Evolutionary conservation across 92 coral and sea anemone species (phyloP), one percentile per base, ranked within the genome.

Genomic region (Paramuricea clavata): DNA sequence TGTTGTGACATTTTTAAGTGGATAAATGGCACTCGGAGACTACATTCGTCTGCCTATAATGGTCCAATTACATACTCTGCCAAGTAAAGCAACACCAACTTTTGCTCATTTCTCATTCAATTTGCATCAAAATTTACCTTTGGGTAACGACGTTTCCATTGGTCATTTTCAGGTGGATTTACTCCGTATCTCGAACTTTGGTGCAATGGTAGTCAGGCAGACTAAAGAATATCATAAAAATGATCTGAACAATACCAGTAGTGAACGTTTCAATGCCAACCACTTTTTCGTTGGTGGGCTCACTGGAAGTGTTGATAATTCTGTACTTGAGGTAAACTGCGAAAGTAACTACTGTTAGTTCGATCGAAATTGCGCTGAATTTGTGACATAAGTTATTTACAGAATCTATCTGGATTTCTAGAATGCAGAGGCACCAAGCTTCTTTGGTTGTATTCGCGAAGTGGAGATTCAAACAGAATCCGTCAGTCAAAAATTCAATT

Each of bases 221-320:
- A 93, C 89, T n/a, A 90, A 87, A 31, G 99, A 96, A 82, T 97
- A 97, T 85, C 88, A 76, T 2, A 97, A 92, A 44, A 31, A 73
- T 21, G 78, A 74, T 16, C 19, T 2, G 8, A 89, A 89, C 0
- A 82, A 69, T 1, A 32, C 25, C 0, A 50, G 5, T 1, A 35
- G 67, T n/a, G 49, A 67, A 17, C 54, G 83, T 0, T 87, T 96
- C 72, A 44, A 85, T 17, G 85, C 94, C 59, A 94, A 91, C 79
- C 96, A 95, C 0, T 70, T 94, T 23, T 94, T 76, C 87, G 83
- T 89, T 44, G 99, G 99, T 49, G 99, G 99, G 49, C 91, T 93
- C 16, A 95, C 93, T 28, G 81, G 13, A 67, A 87, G 62, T n/a
- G 89, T 83, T 2, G 93, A 97, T 39, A 82, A 93, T n/a, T 79